These are phyloP conservation scores for Chlamydotis undulata DNA, from an alignment of 2,113 vertebrate species.

Conservation along the genomic window DNA sequence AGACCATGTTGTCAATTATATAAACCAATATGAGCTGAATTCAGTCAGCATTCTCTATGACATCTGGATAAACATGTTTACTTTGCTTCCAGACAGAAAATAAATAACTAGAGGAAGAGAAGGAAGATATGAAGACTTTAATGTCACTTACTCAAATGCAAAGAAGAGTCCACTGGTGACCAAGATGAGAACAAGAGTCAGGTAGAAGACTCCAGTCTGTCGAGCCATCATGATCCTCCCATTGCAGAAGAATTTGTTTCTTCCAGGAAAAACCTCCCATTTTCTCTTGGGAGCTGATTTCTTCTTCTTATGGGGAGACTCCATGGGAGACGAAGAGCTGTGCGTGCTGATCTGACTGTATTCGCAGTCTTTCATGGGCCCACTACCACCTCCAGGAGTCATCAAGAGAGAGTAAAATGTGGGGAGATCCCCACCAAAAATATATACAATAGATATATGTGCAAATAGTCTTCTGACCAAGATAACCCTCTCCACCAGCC, in stretches of 20 bases:
- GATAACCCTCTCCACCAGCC: slow-evolving; percentile 43
- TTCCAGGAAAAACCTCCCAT: slow-evolving; percentile 96
- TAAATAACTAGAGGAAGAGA: neutral
- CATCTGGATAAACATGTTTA: neutral
- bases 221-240: slow-evolving; percentile 99
- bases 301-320: slow-evolving; percentile 93
- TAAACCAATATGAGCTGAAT: neutral
- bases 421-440: slow-evolving; percentile 73
- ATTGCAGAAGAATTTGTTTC: slow-evolving; percentile 97
- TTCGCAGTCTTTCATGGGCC: slow-evolving; percentile 97
- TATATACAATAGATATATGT: slow-evolving; percentile 4
- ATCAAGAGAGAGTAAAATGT: slow-evolving; percentile 76
- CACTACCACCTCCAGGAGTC: slow-evolving; percentile 91
- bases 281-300: slow-evolving; percentile 84
- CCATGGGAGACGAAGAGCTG: slow-evolving; percentile 92
- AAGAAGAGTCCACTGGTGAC: slow-evolving; percentile 99
- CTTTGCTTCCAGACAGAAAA: neutral
- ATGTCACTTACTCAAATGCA: slow-evolving; percentile 94
- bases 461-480: slow-evolving; percentile 36
- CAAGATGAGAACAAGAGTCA: slow-evolving; percentile 94
- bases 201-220: slow-evolving; percentile 97
- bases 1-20: neutral
- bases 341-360: slow-evolving; percentile 97
- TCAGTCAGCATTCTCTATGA: neutral
- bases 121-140: neutral